Evolutionary conservation across 2,888 invertebrate species (phyloP).

Genomic region (Diaperis boleti): DNA sequence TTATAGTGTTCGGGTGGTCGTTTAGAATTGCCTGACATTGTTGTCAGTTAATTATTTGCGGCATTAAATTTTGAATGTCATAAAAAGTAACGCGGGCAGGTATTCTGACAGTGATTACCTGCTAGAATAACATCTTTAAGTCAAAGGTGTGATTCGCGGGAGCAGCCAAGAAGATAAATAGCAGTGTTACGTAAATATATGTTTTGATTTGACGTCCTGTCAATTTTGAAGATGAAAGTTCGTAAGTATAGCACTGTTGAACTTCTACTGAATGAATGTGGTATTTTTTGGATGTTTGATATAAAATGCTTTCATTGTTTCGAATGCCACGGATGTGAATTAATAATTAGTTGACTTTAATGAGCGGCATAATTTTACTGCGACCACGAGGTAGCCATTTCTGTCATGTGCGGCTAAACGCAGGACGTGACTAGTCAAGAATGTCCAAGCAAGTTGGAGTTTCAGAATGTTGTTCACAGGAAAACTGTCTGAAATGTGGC

Average conservation of each 20-base stretch:
- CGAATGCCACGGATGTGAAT: constrained; percentile 13
- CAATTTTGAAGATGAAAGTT: constrained; percentile 57
- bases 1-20: neutral
- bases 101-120: neutral
- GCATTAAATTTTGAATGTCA: constrained; percentile 39
- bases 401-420: constrained; percentile 46
- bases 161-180: constrained; percentile 28
- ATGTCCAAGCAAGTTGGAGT: constrained; percentile 18
- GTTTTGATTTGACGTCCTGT: constrained; percentile 48
- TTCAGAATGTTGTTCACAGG: constrained; percentile 1
- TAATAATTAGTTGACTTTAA: constrained; percentile 35
- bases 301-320: neutral
- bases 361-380: constrained; percentile 44
- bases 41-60: constrained; percentile 30
- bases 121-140: neutral
- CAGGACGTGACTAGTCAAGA: constrained; percentile 30
- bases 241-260: constrained; percentile 52
- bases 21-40: constrained; percentile 10
- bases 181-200: constrained; percentile 53
- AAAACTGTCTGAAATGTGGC: neutral
- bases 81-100: constrained; percentile 2
- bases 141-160: neutral
- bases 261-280: constrained; percentile 18
- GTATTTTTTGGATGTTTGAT: constrained; percentile 9
- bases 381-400: constrained; percentile 58